A percentile compares a stretch with the other conserved stretches of the same genome.
Conservation (phyloP, 2,888 invertebrate species). For the Lasioglossum marginatum region DNA sequence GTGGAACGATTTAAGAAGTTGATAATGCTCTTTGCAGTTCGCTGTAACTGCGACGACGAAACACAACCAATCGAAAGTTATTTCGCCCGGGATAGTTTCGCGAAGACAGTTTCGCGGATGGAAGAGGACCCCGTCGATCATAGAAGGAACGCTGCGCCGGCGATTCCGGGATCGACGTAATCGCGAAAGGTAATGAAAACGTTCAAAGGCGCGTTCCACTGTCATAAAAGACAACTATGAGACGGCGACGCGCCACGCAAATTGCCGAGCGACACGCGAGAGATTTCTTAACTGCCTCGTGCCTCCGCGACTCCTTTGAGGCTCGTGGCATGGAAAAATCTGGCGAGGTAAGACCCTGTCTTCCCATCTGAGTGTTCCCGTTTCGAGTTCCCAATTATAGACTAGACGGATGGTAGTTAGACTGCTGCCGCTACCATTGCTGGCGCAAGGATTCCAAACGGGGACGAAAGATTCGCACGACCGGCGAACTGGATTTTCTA, state of each 20-base stretch:
- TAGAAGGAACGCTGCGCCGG: not conserved
- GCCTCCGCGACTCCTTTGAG: not conserved
- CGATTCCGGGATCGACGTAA: conserved; percentile 8
- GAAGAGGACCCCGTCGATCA: not conserved
- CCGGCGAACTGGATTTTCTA: not conserved
- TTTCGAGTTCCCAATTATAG: not conserved
- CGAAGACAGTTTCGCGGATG: not conserved
- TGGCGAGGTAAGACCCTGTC: not conserved
- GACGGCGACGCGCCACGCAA: conserved; percentile 17
- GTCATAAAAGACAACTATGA: conserved; percentile 15
- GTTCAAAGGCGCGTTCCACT: conserved; percentile 16
- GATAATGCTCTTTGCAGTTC: conserved; percentile 61
- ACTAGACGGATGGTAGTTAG: not conserved
- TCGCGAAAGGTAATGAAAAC: conserved; percentile 33
- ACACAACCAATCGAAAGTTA: conserved; percentile 39
- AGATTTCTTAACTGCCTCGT: not conserved
- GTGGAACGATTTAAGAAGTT: conserved; percentile 54
- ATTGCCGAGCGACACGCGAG: conserved; percentile 43
- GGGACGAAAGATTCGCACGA: not conserved
- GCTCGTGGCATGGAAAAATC: not conserved
- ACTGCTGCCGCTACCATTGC: not conserved
- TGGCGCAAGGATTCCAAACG: not conserved
- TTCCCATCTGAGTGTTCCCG: not conserved
- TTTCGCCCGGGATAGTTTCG: not conserved
- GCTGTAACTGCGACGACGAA: conserved; percentile 23